phyloP scores from a whole-genome alignment of 2,797 vertebrate species.

The Falco novaeseelandiae region DNA sequence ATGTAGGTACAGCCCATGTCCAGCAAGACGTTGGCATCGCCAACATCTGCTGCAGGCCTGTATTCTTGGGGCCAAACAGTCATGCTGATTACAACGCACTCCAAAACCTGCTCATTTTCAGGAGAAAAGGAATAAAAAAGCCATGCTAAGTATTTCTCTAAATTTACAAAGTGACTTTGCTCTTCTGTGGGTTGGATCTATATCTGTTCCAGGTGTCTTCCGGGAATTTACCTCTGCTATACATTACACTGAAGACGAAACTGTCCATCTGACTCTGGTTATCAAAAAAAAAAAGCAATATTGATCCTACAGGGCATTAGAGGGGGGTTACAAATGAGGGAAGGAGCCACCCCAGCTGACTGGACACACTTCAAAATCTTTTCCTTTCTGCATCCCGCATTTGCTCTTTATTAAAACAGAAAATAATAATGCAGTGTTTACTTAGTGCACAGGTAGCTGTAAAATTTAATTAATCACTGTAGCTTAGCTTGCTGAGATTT shows the following conservation, averaged over 20 bases:
- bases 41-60: background rate
- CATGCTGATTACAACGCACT: background rate
- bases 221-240: background rate
- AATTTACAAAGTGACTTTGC: background rate
- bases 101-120: background rate
- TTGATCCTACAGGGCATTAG: background rate
- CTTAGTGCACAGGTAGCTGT: slow-evolving; percentile 9
- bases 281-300: background rate
- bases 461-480: slow-evolving; percentile 61
- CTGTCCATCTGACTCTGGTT: slow-evolving; percentile 38
- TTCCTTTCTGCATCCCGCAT: background rate
- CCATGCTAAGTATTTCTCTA: background rate
- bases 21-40: background rate
- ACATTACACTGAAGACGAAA: background rate
- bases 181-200: background rate
- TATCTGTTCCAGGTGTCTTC: background rate
- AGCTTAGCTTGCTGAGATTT: slow-evolving; percentile 44
- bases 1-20: background rate
- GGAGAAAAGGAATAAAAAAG: background rate
- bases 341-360: background rate
- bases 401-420: slow-evolving; percentile 51
- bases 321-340: slow-evolving; percentile 19
- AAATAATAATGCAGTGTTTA: slow-evolving; percentile 24
- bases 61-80: background rate
- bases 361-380: slow-evolving; percentile 33